phyloP scores from a whole-genome alignment of 2,888 invertebrate genomes.

The Caenorhabditis virilis region DNA sequence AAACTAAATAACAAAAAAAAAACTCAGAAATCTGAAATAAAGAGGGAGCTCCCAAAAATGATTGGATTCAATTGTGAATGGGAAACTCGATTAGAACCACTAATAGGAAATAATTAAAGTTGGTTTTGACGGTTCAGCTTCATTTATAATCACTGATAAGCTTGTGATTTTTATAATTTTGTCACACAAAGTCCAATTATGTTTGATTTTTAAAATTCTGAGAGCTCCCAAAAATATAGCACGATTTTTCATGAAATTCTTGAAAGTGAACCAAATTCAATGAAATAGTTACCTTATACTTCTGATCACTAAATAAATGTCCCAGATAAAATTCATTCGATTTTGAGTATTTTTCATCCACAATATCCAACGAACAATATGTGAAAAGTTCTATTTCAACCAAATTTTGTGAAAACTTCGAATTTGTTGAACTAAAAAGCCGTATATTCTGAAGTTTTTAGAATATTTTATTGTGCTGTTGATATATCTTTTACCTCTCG shows the following conservation, averaged over 20 bases:
- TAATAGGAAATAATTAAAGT: too few species aligned
- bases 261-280: background rate
- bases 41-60: too few species aligned
- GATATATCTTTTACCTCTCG: conserved; percentile 20
- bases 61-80: too few species aligned
- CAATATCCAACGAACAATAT: conserved; percentile 61
- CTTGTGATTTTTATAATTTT: too few species aligned
- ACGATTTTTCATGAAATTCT: background rate
- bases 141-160: too few species aligned
- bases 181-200: too few species aligned
- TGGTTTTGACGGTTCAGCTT: too few species aligned
- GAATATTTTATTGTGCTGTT: background rate
- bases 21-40: too few species aligned
- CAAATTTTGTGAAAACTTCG: conserved; percentile 31
- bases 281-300: conserved; percentile 42
- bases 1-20: too few species aligned
- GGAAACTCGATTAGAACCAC: too few species aligned
- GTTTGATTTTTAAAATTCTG: too few species aligned
- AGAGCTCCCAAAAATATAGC: too few species aligned
- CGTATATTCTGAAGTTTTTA: conserved; percentile 48
- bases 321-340: conserved; percentile 52
- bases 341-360: conserved; percentile 57
- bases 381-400: conserved; percentile 58
- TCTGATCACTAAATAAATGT: conserved; percentile 53
- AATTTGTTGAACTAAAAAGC: conserved; percentile 48